Evolutionary conservation across 1,140 invertebrate genomes (phyloP).

Genomic region (Hycleus phaleratus): DNA sequence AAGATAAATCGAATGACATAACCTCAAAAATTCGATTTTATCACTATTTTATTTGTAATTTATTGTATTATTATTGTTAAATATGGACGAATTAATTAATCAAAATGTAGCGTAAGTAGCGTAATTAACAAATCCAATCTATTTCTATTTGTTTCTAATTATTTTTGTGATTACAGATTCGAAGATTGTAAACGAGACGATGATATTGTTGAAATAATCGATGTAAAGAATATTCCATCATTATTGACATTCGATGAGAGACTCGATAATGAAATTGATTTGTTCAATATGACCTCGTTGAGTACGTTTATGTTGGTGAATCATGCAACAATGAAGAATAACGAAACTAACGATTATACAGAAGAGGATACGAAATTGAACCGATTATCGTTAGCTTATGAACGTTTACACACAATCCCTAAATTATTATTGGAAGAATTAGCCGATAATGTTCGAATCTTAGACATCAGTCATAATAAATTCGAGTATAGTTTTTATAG

Average conservation of each 20-base stretch:
- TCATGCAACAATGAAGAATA: neutral
- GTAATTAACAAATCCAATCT: neutral
- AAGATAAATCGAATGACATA: neutral
- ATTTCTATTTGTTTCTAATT: neutral
- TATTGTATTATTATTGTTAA: too few relatives aligned
- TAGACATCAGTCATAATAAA: constrained; percentile 66
- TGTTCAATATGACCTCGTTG: constrained; percentile 20
- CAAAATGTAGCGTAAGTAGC: neutral
- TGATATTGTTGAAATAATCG: constrained; percentile 10
- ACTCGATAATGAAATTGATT: constrained; percentile 14
- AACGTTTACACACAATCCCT: constrained; percentile 49
- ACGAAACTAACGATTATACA: constrained; percentile 26
- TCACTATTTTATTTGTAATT: too few relatives aligned
- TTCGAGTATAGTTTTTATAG: constrained; percentile 46
- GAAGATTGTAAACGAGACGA: constrained; percentile 8
- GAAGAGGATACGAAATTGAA: constrained; percentile 40
- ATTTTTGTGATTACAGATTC: too few relatives aligned
- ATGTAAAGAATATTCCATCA: constrained; percentile 2
- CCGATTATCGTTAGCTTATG: constrained; percentile 51
- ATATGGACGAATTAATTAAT: too few relatives aligned
- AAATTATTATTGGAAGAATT: constrained; percentile 49
- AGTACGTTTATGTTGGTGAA: constrained; percentile 16
- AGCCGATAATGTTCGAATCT: constrained; percentile 45
- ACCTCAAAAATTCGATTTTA: neutral
- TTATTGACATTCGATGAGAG: neutral